These are phyloP conservation scores for Drosophila diplacantha DNA, from an alignment of 2,888 invertebrate species.

Conservation along the genomic window DNA sequence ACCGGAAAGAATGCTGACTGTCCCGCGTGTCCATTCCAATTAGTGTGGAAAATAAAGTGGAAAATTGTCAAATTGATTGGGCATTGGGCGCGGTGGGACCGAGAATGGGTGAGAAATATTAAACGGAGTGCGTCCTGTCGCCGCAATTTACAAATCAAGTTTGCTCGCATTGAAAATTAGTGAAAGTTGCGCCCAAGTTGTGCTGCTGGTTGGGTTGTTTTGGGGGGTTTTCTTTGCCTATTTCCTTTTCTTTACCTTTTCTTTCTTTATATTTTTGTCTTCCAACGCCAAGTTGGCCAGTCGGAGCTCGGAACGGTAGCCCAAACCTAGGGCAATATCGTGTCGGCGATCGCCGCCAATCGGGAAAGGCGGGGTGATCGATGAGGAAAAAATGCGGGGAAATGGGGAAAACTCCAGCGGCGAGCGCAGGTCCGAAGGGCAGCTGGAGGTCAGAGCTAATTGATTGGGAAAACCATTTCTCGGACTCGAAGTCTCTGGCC, in stretches of 20 bases:
- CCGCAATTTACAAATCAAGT: conserved; percentile 45
- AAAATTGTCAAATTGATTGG: conserved; percentile 24
- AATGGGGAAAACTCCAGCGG: conserved; percentile 22
- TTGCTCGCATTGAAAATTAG: conserved; percentile 50
- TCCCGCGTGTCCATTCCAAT: conserved; percentile 42
- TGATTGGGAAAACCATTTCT: conserved; percentile 58
- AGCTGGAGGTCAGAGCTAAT: conserved; percentile 37
- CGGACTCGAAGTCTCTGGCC: conserved; percentile 7
- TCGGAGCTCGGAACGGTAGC: conserved; percentile 47
- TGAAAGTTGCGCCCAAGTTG: conserved; percentile 60
- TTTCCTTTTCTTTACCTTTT: conserved; percentile 7
- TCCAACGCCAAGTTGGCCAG: conserved; percentile 12
- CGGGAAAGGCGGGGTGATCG: conserved; percentile 49
- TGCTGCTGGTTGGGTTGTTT: conserved; percentile 21
- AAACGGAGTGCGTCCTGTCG: conserved; percentile 58
- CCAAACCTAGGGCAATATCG: conserved; percentile 73
- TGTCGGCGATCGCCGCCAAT: conserved; percentile 63
- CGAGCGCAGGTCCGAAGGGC: conserved; percentile 38
- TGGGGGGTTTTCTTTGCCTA: conserved; percentile 19
- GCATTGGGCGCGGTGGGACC: conserved; percentile 33
- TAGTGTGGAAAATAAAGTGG: conserved; percentile 44
- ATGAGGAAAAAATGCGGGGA: conserved; percentile 31
- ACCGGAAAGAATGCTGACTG: conserved; percentile 48
- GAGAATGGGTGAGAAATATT: conserved; percentile 47
- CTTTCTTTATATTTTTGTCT: neutral